phyloP scores from a whole-genome alignment of 1,140 invertebrate genomes.

The Micrasema minimum region DNA sequence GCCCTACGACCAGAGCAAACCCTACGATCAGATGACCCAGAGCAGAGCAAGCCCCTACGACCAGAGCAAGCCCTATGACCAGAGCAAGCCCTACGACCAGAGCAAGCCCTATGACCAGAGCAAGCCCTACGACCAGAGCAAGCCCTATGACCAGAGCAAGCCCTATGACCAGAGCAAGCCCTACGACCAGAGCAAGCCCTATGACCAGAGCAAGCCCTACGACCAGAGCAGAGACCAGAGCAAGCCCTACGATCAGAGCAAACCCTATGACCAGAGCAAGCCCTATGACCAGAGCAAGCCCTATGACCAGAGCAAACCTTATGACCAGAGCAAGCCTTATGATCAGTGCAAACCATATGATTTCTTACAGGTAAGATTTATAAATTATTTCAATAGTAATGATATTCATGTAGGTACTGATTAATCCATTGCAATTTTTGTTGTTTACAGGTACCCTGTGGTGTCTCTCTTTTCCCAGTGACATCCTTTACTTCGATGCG shows the following conservation, averaged over 20 bases:
- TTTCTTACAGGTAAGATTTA: constrained; percentile 17
- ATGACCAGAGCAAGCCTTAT: constrained; percentile 13
- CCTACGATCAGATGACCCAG: too few relatives aligned
- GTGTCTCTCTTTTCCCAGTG: background rate
- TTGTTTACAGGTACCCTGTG: constrained; percentile 1
- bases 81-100: too few relatives aligned
- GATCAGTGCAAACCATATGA: constrained; percentile 15
- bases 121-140: constrained; percentile 28
- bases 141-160: constrained; percentile 32
- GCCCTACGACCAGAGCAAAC: too few relatives aligned
- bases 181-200: constrained; percentile 25
- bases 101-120: too few relatives aligned
- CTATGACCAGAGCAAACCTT: constrained; percentile 19
- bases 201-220: constrained; percentile 24
- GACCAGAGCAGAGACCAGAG: too few relatives aligned
- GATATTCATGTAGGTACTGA: background rate
- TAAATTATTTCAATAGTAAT: background rate
- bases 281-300: constrained; percentile 20
- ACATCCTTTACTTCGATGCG: background rate
- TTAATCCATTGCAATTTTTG: background rate
- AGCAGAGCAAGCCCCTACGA: too few relatives aligned
- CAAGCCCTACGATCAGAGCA: constrained; percentile 28
- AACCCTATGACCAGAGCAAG: constrained; percentile 24
- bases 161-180: constrained; percentile 31
- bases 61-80: too few relatives aligned